Conservation (phyloP, 2,797 vertebrate species). For the Acomys russatus region DNA sequence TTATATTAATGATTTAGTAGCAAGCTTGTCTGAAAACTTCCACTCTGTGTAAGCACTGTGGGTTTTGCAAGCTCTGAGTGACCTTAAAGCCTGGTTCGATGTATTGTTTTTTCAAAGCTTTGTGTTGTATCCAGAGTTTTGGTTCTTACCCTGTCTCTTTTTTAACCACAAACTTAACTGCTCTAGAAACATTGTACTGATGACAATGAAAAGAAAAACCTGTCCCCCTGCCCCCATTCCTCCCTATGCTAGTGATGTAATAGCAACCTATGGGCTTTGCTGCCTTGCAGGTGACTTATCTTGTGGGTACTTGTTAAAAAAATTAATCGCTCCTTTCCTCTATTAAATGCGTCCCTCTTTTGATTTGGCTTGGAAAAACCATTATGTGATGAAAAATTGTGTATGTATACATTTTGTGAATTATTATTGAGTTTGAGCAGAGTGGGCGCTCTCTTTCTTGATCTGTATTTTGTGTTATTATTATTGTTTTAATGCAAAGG, state of each 20-base stretch:
- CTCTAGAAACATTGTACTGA: slow-evolving; percentile 84
- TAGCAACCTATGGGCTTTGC: slow-evolving; percentile 88
- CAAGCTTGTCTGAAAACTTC: slow-evolving; percentile 92
- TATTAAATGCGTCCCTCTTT: slow-evolving; percentile 53
- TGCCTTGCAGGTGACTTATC: slow-evolving; percentile 90
- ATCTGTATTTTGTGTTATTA: slow-evolving; percentile 53
- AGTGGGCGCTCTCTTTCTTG: slow-evolving; percentile 46
- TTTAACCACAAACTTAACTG: slow-evolving; percentile 76
- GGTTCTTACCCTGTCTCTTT: not conserved
- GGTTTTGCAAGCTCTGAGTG: slow-evolving; percentile 89
- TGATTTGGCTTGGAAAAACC: slow-evolving; percentile 66
- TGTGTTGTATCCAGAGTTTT: slow-evolving; percentile 83
- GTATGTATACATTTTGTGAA: slow-evolving; percentile 33
- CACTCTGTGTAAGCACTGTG: slow-evolving; percentile 88
- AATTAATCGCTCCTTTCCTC: slow-evolving; percentile 59
- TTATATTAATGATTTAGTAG: slow-evolving; percentile 93
- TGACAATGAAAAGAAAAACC: slow-evolving; percentile 77
- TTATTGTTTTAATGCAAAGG: slow-evolving; percentile 79
- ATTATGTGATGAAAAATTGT: slow-evolving; percentile 53
- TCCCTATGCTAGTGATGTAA: slow-evolving; percentile 89
- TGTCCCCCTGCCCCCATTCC: slow-evolving; percentile 24
- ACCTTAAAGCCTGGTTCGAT: slow-evolving; percentile 89
- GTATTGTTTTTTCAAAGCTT: slow-evolving; percentile 84
- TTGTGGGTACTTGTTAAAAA: slow-evolving; percentile 87
- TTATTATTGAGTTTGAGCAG: slow-evolving; percentile 57